These are phyloP conservation scores for Aproaerema taeniolella DNA, from an alignment of 2,888 invertebrate species.

Conservation along the genomic window DNA sequence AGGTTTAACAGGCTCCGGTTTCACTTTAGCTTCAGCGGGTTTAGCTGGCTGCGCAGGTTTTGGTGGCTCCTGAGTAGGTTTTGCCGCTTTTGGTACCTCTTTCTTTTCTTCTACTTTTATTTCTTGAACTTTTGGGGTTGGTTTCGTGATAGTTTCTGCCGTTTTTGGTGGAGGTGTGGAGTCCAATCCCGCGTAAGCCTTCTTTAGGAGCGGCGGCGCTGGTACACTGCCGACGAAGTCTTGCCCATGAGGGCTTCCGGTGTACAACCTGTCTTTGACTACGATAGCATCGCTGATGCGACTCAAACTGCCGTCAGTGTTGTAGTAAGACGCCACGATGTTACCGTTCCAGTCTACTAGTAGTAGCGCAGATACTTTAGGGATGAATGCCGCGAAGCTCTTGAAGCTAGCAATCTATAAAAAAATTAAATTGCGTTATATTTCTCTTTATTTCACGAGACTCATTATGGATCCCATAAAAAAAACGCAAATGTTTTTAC, in stretches of 20 bases:
- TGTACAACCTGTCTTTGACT: constrained; percentile 79
- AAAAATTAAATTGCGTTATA: too few species aligned
- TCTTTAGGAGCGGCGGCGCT: constrained; percentile 65
- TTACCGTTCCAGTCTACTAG: constrained; percentile 85
- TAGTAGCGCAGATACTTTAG: constrained; percentile 75
- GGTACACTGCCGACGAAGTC: constrained; percentile 81
- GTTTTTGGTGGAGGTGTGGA: constrained; percentile 12
- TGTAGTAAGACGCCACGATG: constrained; percentile 82
- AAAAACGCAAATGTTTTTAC: too few species aligned
- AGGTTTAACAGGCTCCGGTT: constrained; percentile 7
- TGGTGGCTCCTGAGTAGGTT: constrained; percentile 18
- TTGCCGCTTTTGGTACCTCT: constrained; percentile 25
- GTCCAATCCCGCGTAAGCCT: constrained; percentile 39
- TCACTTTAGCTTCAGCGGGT: constrained; percentile 1
- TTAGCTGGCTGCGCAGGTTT: constrained; percentile 4
- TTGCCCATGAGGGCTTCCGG: constrained; percentile 81
- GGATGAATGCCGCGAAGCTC: constrained; percentile 44
- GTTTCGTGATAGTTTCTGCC: constrained; percentile 6
- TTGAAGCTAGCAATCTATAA: constrained; percentile 82
- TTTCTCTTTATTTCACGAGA: background rate
- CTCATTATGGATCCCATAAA: too few species aligned
- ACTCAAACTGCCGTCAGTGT: constrained; percentile 72
- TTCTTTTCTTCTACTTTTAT: constrained; percentile 20
- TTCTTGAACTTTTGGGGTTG: constrained; percentile 5
- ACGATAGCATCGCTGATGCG: constrained; percentile 82